These are phyloP conservation scores for Spilosoma lubricipeda DNA, from an alignment of 2,888 invertebrate species.

Conservation along the genomic window DNA sequence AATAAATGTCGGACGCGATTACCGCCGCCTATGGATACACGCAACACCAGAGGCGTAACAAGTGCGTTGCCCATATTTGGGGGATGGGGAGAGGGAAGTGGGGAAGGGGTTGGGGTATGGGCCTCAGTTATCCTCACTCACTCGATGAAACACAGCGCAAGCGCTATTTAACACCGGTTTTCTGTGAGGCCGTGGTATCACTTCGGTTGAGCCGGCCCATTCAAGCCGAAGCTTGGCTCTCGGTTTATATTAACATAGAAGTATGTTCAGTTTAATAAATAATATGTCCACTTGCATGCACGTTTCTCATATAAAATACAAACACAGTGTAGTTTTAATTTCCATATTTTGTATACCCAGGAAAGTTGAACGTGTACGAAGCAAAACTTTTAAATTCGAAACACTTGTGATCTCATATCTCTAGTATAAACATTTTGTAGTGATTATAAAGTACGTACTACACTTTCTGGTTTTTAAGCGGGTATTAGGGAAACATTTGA, in stretches of 20 bases:
- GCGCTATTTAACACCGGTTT: too few relatives aligned
- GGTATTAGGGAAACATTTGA: neutral
- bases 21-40: too few relatives aligned
- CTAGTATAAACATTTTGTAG: conserved; percentile 50
- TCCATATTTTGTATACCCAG: conserved; percentile 8
- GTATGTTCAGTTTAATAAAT: neutral
- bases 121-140: too few relatives aligned
- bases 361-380: conserved; percentile 29
- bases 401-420: conserved; percentile 56
- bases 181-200: too few relatives aligned
- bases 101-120: too few relatives aligned
- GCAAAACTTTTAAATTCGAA: conserved; percentile 45
- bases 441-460: conserved; percentile 32
- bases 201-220: too few relatives aligned
- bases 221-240: too few relatives aligned
- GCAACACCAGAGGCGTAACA: too few relatives aligned
- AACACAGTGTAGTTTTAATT: conserved; percentile 25
- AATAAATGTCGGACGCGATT: too few relatives aligned
- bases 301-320: conserved; percentile 6
- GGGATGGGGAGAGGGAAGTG: too few relatives aligned
- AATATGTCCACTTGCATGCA: conserved; percentile 7
- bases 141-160: too few relatives aligned
- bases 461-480: neutral
- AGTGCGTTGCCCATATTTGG: too few relatives aligned
- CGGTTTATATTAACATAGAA: neutral